Base-by-base conservation (phyloP, 2,113 vertebrate genomes). In the Eolophus roseicapilla region DNA sequence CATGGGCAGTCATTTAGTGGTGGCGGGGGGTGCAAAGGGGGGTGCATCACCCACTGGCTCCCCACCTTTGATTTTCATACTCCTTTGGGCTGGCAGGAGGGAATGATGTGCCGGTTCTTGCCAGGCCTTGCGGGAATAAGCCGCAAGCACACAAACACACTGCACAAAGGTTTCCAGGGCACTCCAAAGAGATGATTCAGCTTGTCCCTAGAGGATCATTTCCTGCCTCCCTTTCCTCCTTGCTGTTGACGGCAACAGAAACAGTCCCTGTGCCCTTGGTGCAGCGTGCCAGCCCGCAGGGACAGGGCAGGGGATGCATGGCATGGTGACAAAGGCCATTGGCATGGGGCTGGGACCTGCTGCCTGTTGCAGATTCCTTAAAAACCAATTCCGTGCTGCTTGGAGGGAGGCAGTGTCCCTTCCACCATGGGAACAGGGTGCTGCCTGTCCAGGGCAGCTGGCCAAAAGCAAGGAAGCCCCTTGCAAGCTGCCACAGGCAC, bases 181-280 rank as follows among this genome's bases (percentile, higher is more conserved):
- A 1, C 62, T 63, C 69, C 80, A 74, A 47, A 75, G 83, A 91
- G 50, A 11, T 78, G 80, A 85, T 89, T 84, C 89, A 94, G n/a
- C 93, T 80, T 69, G 71, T 62, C 73, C 91, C 79, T 95, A 69
- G n/a, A 96, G 88, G 82, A 74, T 87, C 64, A 77, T 90, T 94
- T 94, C 86, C 94, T 96, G 91, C 77, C 53, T 78, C 47, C 46
- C 64, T 71, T 87, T 23, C 86, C 81, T 86, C 49, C 82, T 68
- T 52, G 39, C 57, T 75, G 49, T n/a, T 62, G 47, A 3, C 0
- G 7, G 33, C 6, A 28, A 63, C 77, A 86, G 41, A 24, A 77
- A 2, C 0, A 3, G 73, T 13, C 64, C 29, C 35, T 15, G 63
- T 5, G 12, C 25, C 73, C 73, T 52, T 3, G 2, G 37, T 2